A percentile compares a stretch with the other conserved stretches of the same genome.
These are phyloP conservation scores for Hypotaenidia philippensis DNA, from an alignment of 2,797 vertebrate genomes.

Conservation along the genomic window DNA sequence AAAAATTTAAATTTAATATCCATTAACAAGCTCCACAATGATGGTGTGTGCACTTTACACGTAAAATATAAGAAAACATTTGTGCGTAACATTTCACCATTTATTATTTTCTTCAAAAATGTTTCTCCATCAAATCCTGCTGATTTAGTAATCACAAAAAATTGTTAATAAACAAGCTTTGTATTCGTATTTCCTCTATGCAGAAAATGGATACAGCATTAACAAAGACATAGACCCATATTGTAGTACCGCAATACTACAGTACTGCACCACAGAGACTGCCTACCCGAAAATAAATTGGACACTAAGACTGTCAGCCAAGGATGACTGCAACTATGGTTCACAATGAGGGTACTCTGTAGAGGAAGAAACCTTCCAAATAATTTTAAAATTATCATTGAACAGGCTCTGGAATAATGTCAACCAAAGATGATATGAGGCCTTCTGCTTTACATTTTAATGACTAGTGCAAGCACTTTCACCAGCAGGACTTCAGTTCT, in stretches of 20 bases:
- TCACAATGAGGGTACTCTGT: not conserved
- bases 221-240: not conserved
- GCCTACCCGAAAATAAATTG: not conserved
- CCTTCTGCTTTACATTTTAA: not conserved
- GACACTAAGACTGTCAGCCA: not conserved
- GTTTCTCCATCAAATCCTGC: not conserved
- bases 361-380: not conserved
- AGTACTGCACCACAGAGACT: not conserved
- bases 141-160: not conserved
- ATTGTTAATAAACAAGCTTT: not conserved
- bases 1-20: not conserved
- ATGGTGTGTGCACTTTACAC: not conserved
- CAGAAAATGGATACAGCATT: not conserved
- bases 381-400: not conserved
- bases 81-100: not conserved
- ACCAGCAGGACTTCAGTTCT: not conserved
- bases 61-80: not conserved
- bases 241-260: not conserved
- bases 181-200: not conserved
- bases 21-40: not conserved
- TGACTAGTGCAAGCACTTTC: not conserved
- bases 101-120: not conserved
- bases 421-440: not conserved
- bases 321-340: not conserved
- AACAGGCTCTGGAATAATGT: not conserved